Conservation (phyloP, 2,888 invertebrate genomes). For the Andrena bicolor region DNA sequence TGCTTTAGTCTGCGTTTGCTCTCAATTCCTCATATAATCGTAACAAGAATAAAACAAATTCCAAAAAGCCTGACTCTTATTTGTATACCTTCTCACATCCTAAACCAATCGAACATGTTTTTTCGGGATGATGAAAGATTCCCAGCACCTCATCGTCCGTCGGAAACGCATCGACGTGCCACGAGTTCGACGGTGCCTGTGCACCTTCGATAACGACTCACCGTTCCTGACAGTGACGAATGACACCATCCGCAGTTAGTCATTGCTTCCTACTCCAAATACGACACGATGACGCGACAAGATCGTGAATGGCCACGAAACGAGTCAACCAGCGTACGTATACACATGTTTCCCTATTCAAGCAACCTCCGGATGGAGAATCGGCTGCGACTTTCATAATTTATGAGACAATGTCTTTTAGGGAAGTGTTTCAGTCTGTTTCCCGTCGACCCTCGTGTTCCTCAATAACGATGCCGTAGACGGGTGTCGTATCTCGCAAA, state of each 20-base stretch:
- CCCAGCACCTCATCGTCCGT: background rate
- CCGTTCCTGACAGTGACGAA: conserved; percentile 51
- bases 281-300: background rate
- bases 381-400: background rate
- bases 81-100: background rate
- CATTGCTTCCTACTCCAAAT: conserved; percentile 8
- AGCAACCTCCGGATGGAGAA: background rate
- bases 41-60: too few relatives aligned
- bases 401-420: conserved; percentile 26
- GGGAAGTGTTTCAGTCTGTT: conserved; percentile 10
- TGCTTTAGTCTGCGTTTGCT: too few relatives aligned
- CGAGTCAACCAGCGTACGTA: background rate
- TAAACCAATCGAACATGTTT: background rate
- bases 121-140: background rate
- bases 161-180: background rate
- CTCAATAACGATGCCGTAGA: conserved; percentile 36
- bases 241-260: conserved; percentile 16
- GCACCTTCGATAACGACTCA: conserved; percentile 1
- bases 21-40: too few relatives aligned
- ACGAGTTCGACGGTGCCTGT: background rate
- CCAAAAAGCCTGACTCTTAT: too few relatives aligned
- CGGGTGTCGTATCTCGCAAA: conserved; percentile 52
- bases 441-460: conserved; percentile 9
- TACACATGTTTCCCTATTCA: background rate
- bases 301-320: background rate